Conservation (phyloP, 2,113 vertebrate genomes). For the Campylomormyrus tamandua region DNA sequence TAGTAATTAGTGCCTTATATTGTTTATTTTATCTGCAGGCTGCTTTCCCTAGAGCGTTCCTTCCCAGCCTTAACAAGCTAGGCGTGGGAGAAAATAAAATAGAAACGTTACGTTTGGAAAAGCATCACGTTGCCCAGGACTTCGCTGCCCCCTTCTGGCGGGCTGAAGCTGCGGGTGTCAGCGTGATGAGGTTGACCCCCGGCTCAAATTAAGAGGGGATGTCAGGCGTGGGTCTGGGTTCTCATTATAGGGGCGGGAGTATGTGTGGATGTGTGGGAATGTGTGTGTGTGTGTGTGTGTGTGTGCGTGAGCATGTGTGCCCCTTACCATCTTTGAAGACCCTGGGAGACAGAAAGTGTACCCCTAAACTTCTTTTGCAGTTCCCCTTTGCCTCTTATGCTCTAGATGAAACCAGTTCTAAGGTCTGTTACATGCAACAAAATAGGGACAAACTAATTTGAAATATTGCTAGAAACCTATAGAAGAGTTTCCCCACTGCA, state of each 20-base stretch:
- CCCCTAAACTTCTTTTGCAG: background rate
- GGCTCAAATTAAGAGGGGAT: slow-evolving; percentile 4
- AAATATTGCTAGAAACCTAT: background rate
- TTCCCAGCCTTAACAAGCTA: background rate
- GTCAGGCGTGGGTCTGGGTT: background rate
- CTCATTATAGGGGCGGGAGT: background rate
- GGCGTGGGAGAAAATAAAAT: background rate
- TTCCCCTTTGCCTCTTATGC: background rate
- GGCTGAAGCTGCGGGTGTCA: background rate
- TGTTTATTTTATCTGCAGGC: background rate
- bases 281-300: background rate
- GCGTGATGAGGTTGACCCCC: background rate
- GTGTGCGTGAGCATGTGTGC: background rate
- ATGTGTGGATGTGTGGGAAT: background rate
- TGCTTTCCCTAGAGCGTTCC: background rate
- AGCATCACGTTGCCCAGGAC: background rate
- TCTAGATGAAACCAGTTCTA: background rate
- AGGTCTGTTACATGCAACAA: background rate
- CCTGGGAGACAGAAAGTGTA: background rate
- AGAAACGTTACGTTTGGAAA: background rate
- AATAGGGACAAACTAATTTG: background rate
- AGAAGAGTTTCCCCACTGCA: background rate
- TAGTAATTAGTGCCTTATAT: slow-evolving; percentile 6
- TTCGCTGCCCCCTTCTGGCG: background rate
- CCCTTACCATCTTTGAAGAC: background rate